A percentile compares a stretch with the other conserved stretches of the same genome.
These are phyloP conservation scores for Dioctria linearis DNA, from an alignment of 2,888 invertebrate genomes.

Conservation along the genomic window DNA sequence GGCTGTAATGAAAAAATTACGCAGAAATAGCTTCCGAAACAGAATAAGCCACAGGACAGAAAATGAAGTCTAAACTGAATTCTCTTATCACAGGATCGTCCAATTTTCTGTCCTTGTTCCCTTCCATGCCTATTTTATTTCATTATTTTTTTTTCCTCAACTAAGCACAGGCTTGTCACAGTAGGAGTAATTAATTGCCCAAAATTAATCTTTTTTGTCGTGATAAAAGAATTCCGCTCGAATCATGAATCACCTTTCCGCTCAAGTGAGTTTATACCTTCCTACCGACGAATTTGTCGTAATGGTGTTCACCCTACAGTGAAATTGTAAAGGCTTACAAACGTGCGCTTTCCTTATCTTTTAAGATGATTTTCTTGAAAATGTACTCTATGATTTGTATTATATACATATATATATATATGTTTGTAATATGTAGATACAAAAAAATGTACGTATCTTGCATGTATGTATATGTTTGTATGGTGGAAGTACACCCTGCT, in stretches of 20 bases:
- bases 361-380: too few relatives aligned
- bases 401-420: too few relatives aligned
- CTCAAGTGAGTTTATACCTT: neutral
- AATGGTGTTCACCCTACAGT: neutral
- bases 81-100: neutral
- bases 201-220: neutral
- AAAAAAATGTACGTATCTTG: too few relatives aligned
- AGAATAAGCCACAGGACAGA: neutral
- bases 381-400: too few relatives aligned
- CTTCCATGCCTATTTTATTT: neutral
- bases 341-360: too few relatives aligned
- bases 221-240: neutral
- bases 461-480: too few relatives aligned
- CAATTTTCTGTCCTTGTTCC: neutral
- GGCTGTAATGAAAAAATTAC: neutral
- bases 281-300: neutral
- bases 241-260: conserved; percentile 2
- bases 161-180: neutral
- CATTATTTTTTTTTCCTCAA: neutral
- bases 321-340: neutral
- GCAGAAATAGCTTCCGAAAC: neutral
- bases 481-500: too few relatives aligned
- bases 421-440: too few relatives aligned
- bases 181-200: conserved; percentile 1
- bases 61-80: neutral